Percentiles rank a stretch among this genome's conserved stretches.
Conservation (phyloP, 1,140 invertebrate genomes). For the Metopolophium dirhodum region DNA sequence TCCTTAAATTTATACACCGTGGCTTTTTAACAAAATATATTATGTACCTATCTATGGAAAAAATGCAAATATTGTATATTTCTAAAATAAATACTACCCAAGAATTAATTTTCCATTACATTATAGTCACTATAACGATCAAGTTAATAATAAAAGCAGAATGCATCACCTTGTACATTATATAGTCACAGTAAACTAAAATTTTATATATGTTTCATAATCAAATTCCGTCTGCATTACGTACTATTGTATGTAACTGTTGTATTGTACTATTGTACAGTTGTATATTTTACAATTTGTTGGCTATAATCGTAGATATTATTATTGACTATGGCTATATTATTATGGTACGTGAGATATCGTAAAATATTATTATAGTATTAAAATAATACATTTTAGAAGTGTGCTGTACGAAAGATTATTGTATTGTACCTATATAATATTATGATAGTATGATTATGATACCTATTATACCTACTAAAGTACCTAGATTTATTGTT, state of each 20-base stretch:
- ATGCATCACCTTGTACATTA: background rate
- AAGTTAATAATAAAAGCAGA: background rate
- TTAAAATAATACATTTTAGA: background rate
- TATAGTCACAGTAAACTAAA: background rate
- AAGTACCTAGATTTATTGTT: too few species aligned
- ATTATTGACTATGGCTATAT: background rate
- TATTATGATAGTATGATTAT: too few species aligned
- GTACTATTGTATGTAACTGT: background rate
- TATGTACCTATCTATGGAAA: background rate
- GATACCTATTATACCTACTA: too few species aligned
- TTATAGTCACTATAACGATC: background rate
- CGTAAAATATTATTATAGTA: background rate
- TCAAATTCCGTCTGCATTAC: background rate
- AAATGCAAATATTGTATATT: background rate
- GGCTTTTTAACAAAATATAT: background rate
- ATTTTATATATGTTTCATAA: background rate
- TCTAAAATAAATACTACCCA: background rate
- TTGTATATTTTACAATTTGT: background rate
- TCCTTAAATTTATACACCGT: background rate
- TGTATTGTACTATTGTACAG: background rate
- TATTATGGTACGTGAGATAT: background rate
- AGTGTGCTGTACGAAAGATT: background rate
- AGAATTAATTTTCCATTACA: background rate
- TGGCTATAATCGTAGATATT: background rate
- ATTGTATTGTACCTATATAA: background rate